Evolutionary conservation across 2,113 vertebrate genomes (phyloP).

Genomic region (Mellivora capensis): DNA sequence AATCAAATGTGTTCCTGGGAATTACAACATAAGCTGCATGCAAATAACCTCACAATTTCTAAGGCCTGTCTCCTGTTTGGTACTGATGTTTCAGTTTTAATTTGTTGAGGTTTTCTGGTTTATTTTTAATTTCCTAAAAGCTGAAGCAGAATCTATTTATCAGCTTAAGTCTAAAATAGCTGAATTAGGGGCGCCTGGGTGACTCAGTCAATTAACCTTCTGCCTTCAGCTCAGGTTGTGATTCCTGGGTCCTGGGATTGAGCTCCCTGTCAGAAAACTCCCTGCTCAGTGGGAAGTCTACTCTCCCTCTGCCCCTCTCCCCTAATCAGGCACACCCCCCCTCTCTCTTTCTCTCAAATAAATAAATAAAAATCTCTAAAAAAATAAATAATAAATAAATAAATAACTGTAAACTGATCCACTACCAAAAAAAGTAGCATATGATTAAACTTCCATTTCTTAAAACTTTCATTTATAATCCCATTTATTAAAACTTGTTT

Average conservation of each 20-base stretch:
- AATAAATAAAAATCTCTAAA: neutral
- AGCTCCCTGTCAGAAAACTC: neutral
- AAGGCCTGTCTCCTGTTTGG: neutral
- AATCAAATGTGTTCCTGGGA: neutral
- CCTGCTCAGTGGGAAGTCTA: neutral
- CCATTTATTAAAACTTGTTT: neutral
- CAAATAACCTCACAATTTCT: neutral
- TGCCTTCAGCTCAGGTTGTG: neutral
- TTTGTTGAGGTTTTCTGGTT: neutral
- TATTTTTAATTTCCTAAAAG: neutral
- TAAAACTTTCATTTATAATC: neutral
- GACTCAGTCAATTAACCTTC: neutral
- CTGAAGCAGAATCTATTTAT: neutral
- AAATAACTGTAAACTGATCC: neutral
- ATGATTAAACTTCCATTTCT: neutral
- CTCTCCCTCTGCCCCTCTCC: neutral
- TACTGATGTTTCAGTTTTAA: neutral
- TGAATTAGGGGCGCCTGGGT: neutral
- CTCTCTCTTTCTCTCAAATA: neutral
- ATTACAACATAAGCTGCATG: constrained; percentile 12
- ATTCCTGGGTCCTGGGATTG: neutral
- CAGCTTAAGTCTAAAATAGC: neutral
- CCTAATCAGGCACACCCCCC: neutral
- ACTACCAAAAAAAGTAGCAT: neutral
- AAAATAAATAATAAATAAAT: neutral